These are phyloP conservation scores for Osmerus eperlanus DNA, from an alignment of 2,113 vertebrate genomes.

Conservation along the genomic window DNA sequence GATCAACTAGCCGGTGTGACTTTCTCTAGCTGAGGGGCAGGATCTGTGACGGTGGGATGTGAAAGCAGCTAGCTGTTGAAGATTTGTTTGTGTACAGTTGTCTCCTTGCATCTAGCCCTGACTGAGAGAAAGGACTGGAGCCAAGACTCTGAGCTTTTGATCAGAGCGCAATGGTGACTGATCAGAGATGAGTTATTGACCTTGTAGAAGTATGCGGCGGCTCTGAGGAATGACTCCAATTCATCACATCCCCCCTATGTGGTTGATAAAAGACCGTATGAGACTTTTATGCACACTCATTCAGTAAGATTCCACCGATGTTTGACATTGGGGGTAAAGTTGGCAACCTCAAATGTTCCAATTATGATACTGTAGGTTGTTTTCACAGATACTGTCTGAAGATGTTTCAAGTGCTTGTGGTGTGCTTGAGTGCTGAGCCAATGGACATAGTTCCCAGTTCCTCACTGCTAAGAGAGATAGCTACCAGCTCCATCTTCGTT, in stretches of 20 bases:
- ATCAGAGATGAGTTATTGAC: constrained; percentile 72
- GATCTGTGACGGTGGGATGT: constrained; percentile 40
- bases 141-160: constrained; percentile 55
- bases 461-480: neutral
- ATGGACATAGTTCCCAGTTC: neutral
- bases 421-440: neutral
- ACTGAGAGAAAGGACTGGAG: constrained; percentile 57
- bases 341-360: neutral
- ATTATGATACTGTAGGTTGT: neutral
- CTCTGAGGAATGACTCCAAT: constrained; percentile 58
- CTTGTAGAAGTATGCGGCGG: constrained; percentile 54
- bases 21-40: constrained; percentile 9
- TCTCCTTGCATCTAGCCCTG: constrained; percentile 44
- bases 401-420: neutral
- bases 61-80: constrained; percentile 48
- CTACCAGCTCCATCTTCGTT: neutral
- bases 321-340: neutral
- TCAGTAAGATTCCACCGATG: neutral
- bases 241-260: constrained; percentile 55
- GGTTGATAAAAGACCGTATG: constrained; percentile 46
- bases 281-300: constrained; percentile 41
- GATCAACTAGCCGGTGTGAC: constrained; percentile 36
- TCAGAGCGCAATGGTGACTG: constrained; percentile 59
- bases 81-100: constrained; percentile 57
- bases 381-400: neutral